A percentile compares a stretch with the other conserved stretches of the same genome.
Conservation (phyloP, 2,797 vertebrate species). For the Rhynchotus rufescens region DNA sequence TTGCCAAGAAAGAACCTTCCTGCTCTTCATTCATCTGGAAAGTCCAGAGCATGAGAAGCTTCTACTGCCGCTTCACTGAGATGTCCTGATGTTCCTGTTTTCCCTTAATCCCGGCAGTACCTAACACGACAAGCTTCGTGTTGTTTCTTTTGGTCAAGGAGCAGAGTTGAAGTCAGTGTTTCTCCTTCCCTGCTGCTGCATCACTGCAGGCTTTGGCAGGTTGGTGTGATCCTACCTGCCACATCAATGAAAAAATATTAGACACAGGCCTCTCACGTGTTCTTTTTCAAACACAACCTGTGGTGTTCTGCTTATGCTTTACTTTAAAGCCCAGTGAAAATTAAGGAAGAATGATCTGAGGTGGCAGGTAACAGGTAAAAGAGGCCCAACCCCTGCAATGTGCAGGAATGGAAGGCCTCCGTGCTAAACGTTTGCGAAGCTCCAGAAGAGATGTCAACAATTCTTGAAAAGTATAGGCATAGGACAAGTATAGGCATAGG, state of each 20-base stretch:
- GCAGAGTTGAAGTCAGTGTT: neutral
- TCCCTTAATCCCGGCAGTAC: neutral
- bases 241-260: neutral
- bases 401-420: rapidly evolving
- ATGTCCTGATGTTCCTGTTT: neutral
- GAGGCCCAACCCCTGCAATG: neutral
- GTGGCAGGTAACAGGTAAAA: neutral
- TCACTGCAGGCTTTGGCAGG: neutral
- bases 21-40: neutral
- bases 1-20: neutral
- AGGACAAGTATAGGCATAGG: rapidly evolving
- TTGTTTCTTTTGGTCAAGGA: neutral
- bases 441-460: neutral
- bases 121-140: neutral
- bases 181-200: neutral
- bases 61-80: neutral
- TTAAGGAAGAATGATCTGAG: neutral
- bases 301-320: neutral
- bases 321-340: neutral
- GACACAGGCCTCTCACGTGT: neutral
- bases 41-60: neutral
- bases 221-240: neutral
- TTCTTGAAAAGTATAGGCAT: rapidly evolving
- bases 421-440: neutral
- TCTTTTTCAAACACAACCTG: neutral